Percentiles rank a stretch among this genome's conserved stretches.
Evolutionary conservation across 2,797 vertebrate genomes (phyloP).

Genomic region (Setipinna tenuifilis): DNA sequence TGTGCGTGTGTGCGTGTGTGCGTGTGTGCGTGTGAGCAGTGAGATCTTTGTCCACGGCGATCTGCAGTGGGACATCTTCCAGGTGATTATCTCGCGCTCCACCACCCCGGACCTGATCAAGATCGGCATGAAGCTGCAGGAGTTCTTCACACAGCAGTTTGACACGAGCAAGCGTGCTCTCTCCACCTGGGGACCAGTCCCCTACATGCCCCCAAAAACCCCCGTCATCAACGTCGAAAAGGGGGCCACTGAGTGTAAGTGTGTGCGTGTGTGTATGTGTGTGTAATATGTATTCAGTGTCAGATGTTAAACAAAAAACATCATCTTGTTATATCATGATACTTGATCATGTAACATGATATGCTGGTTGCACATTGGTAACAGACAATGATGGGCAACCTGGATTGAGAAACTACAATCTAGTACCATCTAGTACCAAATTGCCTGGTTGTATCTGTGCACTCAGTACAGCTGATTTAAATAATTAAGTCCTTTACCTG

Average conservation of each 20-base stretch:
- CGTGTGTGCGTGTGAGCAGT: slow-evolving; percentile 65
- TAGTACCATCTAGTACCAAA: too few relatives aligned
- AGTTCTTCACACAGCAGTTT: slow-evolving; percentile 99
- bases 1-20: background rate
- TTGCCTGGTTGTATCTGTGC: too few relatives aligned
- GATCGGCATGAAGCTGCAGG: slow-evolving; percentile 99
- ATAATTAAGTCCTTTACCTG: too few relatives aligned
- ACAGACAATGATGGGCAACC: too few relatives aligned
- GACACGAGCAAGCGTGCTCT: slow-evolving; percentile 97
- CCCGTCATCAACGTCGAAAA: slow-evolving; percentile 85
- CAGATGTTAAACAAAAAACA: background rate
- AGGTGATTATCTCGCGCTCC: slow-evolving; percentile 99
- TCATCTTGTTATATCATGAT: background rate
- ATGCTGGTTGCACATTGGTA: background rate
- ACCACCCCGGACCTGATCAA: slow-evolving; percentile 98
- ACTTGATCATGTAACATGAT: too few relatives aligned
- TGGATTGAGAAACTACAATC: too few relatives aligned
- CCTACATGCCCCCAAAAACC: slow-evolving; percentile 92
- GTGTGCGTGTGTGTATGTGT: slow-evolving; percentile 7
- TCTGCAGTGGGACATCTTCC: slow-evolving; percentile 99
- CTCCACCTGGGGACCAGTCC: slow-evolving; percentile 96
- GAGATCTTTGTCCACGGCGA: slow-evolving; percentile 98
- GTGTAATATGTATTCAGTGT: background rate
- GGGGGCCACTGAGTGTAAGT: slow-evolving; percentile 87
- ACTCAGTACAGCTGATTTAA: too few relatives aligned